Percentiles rank a stretch among this genome's conserved stretches.
Evolutionary conservation across 2,113 vertebrate species (phyloP).

Genomic region (Columba livia): DNA sequence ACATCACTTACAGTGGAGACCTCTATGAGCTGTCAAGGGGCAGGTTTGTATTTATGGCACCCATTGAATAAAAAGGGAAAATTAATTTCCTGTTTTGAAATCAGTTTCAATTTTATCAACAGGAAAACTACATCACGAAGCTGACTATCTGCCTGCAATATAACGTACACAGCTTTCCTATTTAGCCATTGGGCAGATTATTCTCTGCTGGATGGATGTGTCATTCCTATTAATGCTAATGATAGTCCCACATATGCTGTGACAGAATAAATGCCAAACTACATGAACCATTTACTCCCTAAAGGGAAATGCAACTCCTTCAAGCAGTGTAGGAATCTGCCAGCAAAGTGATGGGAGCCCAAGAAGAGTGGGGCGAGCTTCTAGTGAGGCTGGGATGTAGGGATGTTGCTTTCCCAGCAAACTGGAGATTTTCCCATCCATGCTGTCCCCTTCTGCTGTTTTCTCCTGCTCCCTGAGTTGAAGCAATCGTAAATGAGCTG

Average conservation of each 20-base stretch:
- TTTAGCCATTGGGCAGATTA: background rate
- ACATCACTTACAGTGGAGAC: background rate
- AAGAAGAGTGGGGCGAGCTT: background rate
- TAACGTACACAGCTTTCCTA: background rate
- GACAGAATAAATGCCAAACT: slow-evolving; percentile 6
- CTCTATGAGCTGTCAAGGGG: background rate
- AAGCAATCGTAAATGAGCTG: background rate
- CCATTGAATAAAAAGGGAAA: background rate
- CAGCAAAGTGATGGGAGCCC: background rate
- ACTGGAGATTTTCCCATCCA: background rate
- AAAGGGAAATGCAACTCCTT: slow-evolving; percentile 3
- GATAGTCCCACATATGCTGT: background rate
- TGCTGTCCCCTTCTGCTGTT: background rate
- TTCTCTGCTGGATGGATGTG: slow-evolving; percentile 10
- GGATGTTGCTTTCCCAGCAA: background rate
- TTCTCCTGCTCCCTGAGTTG: background rate
- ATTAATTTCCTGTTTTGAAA: slow-evolving; percentile 10
- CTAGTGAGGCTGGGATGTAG: background rate
- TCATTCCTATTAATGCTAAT: slow-evolving; percentile 3
- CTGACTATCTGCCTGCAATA: background rate
- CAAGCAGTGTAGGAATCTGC: background rate
- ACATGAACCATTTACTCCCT: background rate
- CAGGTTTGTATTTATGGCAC: background rate
- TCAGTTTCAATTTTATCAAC: background rate
- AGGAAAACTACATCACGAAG: background rate